Evolutionary conservation across 2,113 vertebrate genomes (phyloP).

Genomic region (Protobothrops flavoviridis): DNA sequence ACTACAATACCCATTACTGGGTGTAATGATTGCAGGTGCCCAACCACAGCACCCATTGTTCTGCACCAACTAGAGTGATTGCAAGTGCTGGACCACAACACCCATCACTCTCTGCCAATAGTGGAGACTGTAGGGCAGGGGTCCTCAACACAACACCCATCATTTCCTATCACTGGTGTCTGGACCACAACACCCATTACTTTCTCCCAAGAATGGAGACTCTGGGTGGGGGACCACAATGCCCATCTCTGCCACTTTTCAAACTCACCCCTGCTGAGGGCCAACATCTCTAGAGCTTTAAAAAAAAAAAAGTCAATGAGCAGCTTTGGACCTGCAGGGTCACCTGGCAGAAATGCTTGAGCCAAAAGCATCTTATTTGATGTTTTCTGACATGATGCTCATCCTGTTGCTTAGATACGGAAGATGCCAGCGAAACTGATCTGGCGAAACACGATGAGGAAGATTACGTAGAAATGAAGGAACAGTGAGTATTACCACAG

Average conservation of each 20-base stretch:
- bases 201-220: not conserved
- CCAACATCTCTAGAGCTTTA: not conserved
- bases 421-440: conserved; percentile 98
- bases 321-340: not conserved
- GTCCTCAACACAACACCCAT: too few relatives aligned
- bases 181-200: not conserved
- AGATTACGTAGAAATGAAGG: conserved; percentile 97
- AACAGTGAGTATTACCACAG: conserved; percentile 82
- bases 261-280: not conserved
- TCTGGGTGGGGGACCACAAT: not conserved
- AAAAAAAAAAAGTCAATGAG: not conserved
- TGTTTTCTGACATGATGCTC: not conserved
- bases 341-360: not conserved
- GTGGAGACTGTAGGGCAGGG: not conserved
- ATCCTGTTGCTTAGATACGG: conserved; percentile 79
- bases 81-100: not conserved
- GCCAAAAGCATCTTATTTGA: not conserved
- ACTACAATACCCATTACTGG: too few relatives aligned
- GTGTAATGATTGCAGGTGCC: not conserved
- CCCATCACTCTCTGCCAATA: not conserved
- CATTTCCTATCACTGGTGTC: too few relatives aligned
- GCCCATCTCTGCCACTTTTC: not conserved
- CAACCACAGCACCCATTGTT: too few relatives aligned
- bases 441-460: conserved; percentile 95
- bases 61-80: too few relatives aligned